Evolutionary conservation across 2,113 vertebrate genomes (phyloP), one percentile per base, ranked within the genome.

Genomic region (Pomatorhinus ruficollis): DNA sequence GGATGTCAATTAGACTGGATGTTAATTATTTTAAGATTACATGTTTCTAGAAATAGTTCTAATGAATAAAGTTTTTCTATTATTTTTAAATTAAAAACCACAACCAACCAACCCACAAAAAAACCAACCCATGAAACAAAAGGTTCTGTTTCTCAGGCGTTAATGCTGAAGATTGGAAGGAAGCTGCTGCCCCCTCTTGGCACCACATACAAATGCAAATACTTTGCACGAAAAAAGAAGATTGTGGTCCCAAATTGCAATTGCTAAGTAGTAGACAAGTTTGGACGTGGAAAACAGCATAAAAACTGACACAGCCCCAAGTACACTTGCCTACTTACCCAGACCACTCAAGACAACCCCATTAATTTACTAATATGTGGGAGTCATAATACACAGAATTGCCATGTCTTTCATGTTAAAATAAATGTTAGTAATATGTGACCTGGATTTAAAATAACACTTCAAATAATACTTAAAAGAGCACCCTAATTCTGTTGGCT

Each of bases 151-250:
- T 61, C 56, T 33, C 42, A 3, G 16, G 0, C 9, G 1, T 17
- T 52, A 42, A 52, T 0, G 10, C 33, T 21, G 50, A 49, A 18
- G 15, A 95, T 72, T 80, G 81, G 84, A 90, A 90, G 74, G 92
- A 93, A 74, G 87, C 66, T 97, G 76, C 93, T 97, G 96, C 97
- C 97, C 96, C 84, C 98, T 98, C 70, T 84, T 97, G 98, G 87
- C 44, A 83, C 3, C 49, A 75, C 35, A 64, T 10, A 61, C 15
- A 92, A 91, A 72, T 84, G 61, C 69, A 89, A 64, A 39, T 24
- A 47, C 30, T 37, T 50, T 2, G 37, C 35, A 52, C 6, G 3
- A 47, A 61, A 71, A 79, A 7, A 5, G 5, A 40, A 21, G 31
- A 45, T 77, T 49, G 28, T 28, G 22, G 49, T 77, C 35, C 42